A percentile compares a stretch with the other conserved stretches of the same genome.
These are phyloP conservation scores for Percina caprodes DNA, from an alignment of 2,113 vertebrate genomes.

Conservation along the genomic window DNA sequence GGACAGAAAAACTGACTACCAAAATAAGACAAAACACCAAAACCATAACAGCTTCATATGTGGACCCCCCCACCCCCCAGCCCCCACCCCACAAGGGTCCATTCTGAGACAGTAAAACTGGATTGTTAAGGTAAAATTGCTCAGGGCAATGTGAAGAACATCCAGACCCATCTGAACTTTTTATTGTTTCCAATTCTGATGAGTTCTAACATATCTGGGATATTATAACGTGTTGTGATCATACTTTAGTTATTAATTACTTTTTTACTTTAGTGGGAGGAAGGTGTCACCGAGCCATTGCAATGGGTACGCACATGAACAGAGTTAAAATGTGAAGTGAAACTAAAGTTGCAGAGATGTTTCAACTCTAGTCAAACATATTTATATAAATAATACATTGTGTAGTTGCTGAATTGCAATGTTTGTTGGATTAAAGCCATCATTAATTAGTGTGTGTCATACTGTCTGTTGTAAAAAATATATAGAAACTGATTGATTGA, in stretches of 20 bases:
- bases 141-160: background rate
- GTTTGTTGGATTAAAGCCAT: background rate
- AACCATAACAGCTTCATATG: too few species aligned
- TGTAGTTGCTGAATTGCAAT: background rate
- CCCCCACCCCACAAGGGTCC: too few species aligned
- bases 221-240: too few species aligned
- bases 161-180: background rate
- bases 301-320: background rate
- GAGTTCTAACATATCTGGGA: background rate
- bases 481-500: too few species aligned
- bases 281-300: too few species aligned
- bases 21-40: too few species aligned
- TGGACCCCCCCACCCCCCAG: too few species aligned
- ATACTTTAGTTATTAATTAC: too few species aligned
- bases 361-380: background rate
- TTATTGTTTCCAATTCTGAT: background rate
- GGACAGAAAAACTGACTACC: too few species aligned
- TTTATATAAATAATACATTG: background rate
- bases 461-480: too few species aligned
- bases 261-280: too few species aligned
- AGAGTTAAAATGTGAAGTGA: background rate
- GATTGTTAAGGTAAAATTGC: background rate
- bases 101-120: too few species aligned
- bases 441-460: background rate
- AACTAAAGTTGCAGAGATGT: background rate